Evolutionary conservation across 2,113 vertebrate species (phyloP).

Genomic region (Nycticorax nycticorax): DNA sequence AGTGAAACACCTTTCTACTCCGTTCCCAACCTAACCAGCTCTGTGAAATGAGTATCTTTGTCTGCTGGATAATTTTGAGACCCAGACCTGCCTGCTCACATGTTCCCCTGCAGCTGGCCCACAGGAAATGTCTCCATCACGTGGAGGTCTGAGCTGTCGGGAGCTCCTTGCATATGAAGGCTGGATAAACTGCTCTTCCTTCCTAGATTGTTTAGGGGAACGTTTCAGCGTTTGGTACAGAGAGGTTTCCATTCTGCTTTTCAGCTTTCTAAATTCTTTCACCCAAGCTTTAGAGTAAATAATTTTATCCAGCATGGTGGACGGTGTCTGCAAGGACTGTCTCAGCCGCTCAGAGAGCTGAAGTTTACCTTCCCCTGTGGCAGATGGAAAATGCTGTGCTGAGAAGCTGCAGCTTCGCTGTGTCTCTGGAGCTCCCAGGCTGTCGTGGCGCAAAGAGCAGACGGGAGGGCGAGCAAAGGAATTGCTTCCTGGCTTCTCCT

Average conservation of each 20-base stretch:
- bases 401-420: neutral
- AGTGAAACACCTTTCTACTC: neutral
- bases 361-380: neutral
- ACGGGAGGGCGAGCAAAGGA: neutral
- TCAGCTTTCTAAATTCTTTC: neutral
- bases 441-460: neutral
- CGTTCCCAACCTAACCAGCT: neutral
- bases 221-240: neutral
- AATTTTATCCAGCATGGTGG: neutral
- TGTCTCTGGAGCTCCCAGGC: neutral
- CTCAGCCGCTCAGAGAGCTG: neutral
- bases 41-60: neutral
- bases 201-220: neutral
- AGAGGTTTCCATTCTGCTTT: neutral
- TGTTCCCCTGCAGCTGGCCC: neutral
- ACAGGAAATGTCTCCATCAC: neutral
- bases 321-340: neutral
- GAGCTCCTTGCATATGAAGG: neutral
- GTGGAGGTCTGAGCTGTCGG: neutral
- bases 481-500: neutral
- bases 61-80: neutral
- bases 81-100: neutral
- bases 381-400: accelerated
- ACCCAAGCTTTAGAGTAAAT: neutral
- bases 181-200: neutral